phyloP scores from a whole-genome alignment of 2,113 vertebrate genomes.

The Suricata suricatta region DNA sequence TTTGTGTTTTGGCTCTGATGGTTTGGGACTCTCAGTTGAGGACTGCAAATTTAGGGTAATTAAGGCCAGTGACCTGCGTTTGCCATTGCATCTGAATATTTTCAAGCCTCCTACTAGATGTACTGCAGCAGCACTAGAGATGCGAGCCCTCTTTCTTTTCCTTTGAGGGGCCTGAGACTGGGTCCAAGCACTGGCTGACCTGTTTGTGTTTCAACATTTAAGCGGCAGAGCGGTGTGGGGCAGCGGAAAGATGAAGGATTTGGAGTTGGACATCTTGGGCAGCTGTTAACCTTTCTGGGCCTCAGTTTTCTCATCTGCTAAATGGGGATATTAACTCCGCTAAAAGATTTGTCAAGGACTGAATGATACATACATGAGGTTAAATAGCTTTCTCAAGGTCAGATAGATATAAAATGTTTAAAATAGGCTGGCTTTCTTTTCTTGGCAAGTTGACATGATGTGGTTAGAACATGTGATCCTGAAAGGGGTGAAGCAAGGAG shows the following conservation, averaged over 20 bases:
- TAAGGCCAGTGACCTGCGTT: background rate
- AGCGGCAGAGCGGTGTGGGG: background rate
- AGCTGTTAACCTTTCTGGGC: background rate
- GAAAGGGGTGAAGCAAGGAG: background rate
- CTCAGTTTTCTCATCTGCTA: background rate
- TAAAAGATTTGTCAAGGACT: background rate
- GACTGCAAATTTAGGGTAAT: background rate
- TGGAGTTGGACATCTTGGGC: background rate
- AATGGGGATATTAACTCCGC: background rate
- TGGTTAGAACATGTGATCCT: background rate
- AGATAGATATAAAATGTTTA: background rate
- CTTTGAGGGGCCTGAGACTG: background rate
- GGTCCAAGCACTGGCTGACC: background rate
- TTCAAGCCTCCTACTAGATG: background rate
- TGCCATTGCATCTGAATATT: constrained; percentile 20
- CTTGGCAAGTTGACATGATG: background rate
- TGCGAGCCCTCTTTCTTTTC: background rate
- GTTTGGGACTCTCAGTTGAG: background rate
- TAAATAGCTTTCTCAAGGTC: constrained; percentile 31
- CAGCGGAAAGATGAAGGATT: background rate
- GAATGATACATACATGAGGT: background rate
- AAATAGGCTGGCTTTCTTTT: background rate
- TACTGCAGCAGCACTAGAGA: background rate
- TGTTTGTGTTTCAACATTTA: background rate
- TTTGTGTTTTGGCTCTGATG: background rate